These are phyloP conservation scores for Calliopsis andreniformis DNA, from an alignment of 1,140 invertebrate genomes.

Conservation along the genomic window DNA sequence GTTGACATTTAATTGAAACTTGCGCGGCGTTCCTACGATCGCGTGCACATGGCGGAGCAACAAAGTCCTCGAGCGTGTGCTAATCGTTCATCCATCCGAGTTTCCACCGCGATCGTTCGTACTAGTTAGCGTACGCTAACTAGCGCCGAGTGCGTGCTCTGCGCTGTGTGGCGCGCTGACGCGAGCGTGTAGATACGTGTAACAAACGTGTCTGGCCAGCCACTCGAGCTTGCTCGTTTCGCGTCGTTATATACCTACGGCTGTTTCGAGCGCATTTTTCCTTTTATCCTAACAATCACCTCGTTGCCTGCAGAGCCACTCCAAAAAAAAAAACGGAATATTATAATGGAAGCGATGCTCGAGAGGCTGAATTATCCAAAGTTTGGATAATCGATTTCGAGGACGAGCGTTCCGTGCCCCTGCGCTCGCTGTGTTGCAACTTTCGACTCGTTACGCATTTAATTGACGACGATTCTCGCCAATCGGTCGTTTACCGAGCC, in stretches of 20 bases:
- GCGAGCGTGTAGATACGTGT: not conserved
- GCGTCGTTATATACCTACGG: constrained; percentile 23
- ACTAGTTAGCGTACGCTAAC: constrained; percentile 34
- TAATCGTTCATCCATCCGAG: constrained; percentile 37
- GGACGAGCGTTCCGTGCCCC: too few species aligned
- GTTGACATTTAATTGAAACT: too few species aligned
- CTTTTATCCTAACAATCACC: too few species aligned
- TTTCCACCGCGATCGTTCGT: constrained; percentile 13
- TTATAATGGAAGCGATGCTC: too few species aligned
- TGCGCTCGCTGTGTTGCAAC: not conserved
- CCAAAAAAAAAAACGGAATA: too few species aligned
- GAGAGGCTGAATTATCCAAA: too few species aligned
- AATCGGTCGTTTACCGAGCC: not conserved
- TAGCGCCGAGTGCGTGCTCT: constrained; percentile 14
- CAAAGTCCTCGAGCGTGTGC: constrained; percentile 27
- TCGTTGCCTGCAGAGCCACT: too few species aligned
- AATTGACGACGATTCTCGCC: not conserved
- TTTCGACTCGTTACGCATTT: not conserved
- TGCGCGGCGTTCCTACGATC: not conserved
- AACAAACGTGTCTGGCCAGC: constrained; percentile 18
- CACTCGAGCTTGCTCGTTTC: constrained; percentile 19
- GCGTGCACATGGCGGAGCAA: constrained; percentile 2
- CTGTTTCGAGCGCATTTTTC: not conserved
- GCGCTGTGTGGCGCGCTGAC: not conserved
- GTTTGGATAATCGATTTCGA: too few species aligned